Evolutionary conservation across 1,140 invertebrate species (phyloP).

Genomic region (Drosophila mojavensis): DNA sequence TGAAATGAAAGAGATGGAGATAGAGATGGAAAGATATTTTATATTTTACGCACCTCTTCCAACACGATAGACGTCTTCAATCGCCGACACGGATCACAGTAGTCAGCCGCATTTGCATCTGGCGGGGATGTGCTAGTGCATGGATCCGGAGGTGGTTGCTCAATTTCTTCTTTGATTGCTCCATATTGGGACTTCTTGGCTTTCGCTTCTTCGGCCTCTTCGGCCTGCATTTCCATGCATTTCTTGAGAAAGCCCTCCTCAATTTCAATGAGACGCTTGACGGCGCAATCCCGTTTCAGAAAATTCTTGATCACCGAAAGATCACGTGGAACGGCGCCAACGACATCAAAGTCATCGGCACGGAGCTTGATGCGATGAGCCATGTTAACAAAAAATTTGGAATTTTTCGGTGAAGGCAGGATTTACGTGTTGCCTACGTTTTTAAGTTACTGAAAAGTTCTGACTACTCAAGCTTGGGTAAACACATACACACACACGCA

Average conservation of each 20-base stretch:
- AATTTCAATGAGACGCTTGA: slow-evolving; percentile 67
- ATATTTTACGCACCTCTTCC: slow-evolving; percentile 51
- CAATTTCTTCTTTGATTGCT: neutral
- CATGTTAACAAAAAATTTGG: slow-evolving; percentile 46
- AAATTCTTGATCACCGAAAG: slow-evolving; percentile 72
- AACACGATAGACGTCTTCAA: slow-evolving; percentile 57
- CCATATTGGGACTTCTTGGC: neutral
- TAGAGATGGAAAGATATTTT: too few species aligned
- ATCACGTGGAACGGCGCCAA: slow-evolving; percentile 69
- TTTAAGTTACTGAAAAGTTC: neutral
- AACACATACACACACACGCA: neutral
- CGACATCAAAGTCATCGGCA: slow-evolving; percentile 64
- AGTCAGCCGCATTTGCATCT: neutral
- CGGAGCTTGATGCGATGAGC: slow-evolving; percentile 58
- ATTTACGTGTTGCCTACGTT: neutral
- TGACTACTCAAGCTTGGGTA: slow-evolving; percentile 21
- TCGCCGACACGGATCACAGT: slow-evolving; percentile 58
- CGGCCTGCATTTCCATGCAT: slow-evolving; percentile 30
- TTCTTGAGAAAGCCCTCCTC: slow-evolving; percentile 59
- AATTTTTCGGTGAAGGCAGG: slow-evolving; percentile 11
- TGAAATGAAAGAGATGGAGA: too few species aligned
- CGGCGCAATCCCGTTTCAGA: slow-evolving; percentile 63
- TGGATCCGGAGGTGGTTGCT: slow-evolving; percentile 21
- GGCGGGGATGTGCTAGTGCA: slow-evolving; percentile 33
- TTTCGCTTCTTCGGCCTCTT: neutral